Evolutionary conservation across 2,797 vertebrate species (phyloP).

Genomic region (Enteromius anoplus): DNA sequence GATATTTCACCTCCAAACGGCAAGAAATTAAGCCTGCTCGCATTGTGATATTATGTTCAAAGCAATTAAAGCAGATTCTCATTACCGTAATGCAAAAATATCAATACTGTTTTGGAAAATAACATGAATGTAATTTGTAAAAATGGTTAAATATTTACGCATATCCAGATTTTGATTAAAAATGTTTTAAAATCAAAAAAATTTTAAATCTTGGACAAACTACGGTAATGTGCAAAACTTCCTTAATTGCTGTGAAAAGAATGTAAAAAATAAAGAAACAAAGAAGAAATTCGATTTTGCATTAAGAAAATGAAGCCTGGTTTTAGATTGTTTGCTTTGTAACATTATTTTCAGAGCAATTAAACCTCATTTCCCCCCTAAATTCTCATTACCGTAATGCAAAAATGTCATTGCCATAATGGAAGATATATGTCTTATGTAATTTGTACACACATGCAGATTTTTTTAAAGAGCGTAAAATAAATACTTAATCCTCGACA

Average conservation of each 20-base stretch:
- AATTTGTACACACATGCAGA: too few relatives aligned
- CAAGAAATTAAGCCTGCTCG: background rate
- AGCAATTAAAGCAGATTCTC: background rate
- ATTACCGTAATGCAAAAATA: background rate
- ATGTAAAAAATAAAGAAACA: background rate
- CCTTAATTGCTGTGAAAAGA: background rate
- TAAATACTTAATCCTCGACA: background rate
- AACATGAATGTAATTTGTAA: background rate
- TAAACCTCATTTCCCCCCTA: background rate
- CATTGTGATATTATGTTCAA: background rate
- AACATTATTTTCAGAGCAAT: background rate
- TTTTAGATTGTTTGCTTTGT: background rate
- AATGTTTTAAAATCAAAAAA: background rate
- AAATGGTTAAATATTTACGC: background rate
- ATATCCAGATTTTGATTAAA: background rate
- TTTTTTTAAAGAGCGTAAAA: too few relatives aligned
- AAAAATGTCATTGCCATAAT: background rate
- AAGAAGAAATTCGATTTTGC: background rate
- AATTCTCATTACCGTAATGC: conserved; percentile 11
- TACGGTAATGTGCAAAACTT: background rate
- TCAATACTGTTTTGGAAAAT: background rate
- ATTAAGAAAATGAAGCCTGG: background rate
- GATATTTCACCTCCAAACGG: background rate
- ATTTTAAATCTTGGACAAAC: background rate
- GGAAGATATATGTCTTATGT: background rate